Base-by-base conservation (phyloP, 2,113 vertebrate genomes). In the Erythrolamprus reginae region DNA sequence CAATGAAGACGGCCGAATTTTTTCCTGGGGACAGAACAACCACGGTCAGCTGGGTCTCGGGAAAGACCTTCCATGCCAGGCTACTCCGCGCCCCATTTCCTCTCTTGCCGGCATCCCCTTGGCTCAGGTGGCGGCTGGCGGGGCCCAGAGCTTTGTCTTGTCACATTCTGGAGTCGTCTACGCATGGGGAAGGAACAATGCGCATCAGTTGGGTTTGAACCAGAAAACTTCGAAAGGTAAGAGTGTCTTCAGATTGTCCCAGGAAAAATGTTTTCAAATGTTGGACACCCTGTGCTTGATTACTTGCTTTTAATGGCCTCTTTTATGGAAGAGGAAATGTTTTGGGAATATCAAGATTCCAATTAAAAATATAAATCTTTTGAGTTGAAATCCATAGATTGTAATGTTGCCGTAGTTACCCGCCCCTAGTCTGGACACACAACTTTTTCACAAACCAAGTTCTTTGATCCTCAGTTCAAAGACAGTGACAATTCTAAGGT, bases 171-270 rank as follows among this genome's bases (percentile, higher is more conserved):
- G 98, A 82, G 97, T 98, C 1, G 95, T 98, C 21, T 99, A 98
- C 50, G 98, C 97, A 2, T 99, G 98, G 98, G 98, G 98, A 90
- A 98, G 96, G 90, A 99, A 98, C 96, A 94, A 96, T 89, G 96
- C 95, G 0, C 98, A 98, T 47, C 98, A 99, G 89, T 97, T 99
- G 85, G 98, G 98, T 47, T 96, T 99, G 90, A 98, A 97, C 92
- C 98, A 98, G 84, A 96, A 97, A 12, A 93, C 97, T 92, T 96
- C 48, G 5, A 70, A 50, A 89, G 88, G 91, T 91, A 91, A 86
- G 38, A 0, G 19, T 12, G 15, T n/a, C 28, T 61, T 86, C 28
- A 83, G 10, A 24, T 52, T n/a, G 10, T 13, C 45, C 51, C 42
- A n/a, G 53, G 21, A 24, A 58, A 2, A 48, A 10, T n/a, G n/a